phyloP scores from a whole-genome alignment of 2,888 invertebrate species.

The Pilophorus perplexus region DNA sequence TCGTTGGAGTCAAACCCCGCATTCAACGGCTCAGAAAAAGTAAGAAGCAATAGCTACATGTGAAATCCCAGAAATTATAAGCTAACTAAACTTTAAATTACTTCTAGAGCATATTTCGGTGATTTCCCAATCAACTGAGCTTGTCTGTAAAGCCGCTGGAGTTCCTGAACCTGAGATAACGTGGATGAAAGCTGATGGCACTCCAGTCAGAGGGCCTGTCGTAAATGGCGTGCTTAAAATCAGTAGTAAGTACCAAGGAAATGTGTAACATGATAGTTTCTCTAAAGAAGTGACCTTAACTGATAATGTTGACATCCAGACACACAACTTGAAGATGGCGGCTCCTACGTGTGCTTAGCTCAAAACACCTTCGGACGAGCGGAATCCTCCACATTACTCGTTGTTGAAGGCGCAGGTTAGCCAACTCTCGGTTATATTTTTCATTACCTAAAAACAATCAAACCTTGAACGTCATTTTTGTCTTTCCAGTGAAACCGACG shows the following conservation, averaged over 20 bases:
- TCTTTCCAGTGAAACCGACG: slow-evolving; percentile 38
- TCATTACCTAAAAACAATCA: no score
- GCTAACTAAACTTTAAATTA: background rate
- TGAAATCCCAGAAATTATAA: background rate
- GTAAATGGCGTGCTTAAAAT: slow-evolving; percentile 15
- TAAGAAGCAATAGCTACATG: background rate
- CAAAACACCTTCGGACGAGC: slow-evolving; percentile 56
- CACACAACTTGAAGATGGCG: slow-evolving; percentile 35
- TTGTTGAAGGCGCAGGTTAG: slow-evolving; percentile 57
- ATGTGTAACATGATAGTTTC: no score
- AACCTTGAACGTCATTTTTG: no score
- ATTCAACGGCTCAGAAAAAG: background rate
- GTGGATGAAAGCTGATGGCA: slow-evolving; percentile 28
- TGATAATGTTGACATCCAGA: no score
- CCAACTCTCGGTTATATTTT: no score
- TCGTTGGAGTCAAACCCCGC: slow-evolving; percentile 16
- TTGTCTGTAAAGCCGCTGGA: slow-evolving; percentile 23
- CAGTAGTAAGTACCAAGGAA: slow-evolving; percentile 1
- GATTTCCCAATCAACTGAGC: slow-evolving; percentile 4
- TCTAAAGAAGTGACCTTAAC: no score
- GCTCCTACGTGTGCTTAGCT: slow-evolving; percentile 40
- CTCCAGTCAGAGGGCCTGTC: background rate
- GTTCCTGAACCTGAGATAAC: slow-evolving; percentile 24
- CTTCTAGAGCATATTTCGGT: background rate
- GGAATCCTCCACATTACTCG: slow-evolving; percentile 52